phyloP scores from a whole-genome alignment of 2,888 invertebrate species.

The Plagiodera versicolora region DNA sequence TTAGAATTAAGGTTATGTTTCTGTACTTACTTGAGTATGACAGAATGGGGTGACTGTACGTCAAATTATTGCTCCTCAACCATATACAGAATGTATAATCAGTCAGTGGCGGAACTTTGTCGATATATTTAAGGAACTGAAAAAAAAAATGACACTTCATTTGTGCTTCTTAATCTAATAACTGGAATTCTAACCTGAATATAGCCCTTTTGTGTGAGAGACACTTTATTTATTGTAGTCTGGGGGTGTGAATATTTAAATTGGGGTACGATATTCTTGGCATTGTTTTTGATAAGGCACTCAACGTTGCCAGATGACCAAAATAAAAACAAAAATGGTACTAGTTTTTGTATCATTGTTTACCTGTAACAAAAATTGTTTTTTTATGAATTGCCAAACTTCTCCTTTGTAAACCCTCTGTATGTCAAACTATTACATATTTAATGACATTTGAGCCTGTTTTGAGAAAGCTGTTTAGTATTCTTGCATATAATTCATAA shows the following conservation, averaged over 20 bases:
- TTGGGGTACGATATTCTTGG: slow-evolving; percentile 22
- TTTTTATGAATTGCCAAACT: too few species aligned
- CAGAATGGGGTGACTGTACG: slow-evolving; percentile 57
- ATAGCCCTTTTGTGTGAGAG: slow-evolving; percentile 68
- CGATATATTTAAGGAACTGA: slow-evolving; percentile 59
- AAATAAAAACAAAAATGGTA: slow-evolving; percentile 17
- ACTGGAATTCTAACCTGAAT: slow-evolving; percentile 60
- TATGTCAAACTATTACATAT: too few species aligned
- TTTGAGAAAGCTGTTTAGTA: too few species aligned
- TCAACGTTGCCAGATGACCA: slow-evolving; percentile 27
- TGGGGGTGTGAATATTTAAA: slow-evolving; percentile 21
- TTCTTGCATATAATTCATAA: too few species aligned
- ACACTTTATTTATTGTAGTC: slow-evolving; percentile 60
- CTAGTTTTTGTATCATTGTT: slow-evolving; percentile 30
- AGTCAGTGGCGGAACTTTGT: slow-evolving; percentile 56
- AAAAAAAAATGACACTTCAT: slow-evolving; percentile 10
- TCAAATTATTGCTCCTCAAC: slow-evolving; percentile 58
- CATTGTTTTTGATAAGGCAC: slow-evolving; percentile 25
- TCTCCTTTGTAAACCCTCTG: too few species aligned
- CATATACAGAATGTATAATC: slow-evolving; percentile 62
- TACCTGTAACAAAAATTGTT: slow-evolving; percentile 24
- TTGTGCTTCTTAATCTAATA: too few species aligned
- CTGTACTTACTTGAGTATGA: slow-evolving; percentile 62
- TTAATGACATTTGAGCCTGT: too few species aligned
- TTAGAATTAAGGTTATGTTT: too few species aligned